Percentiles rank a stretch among this genome's conserved stretches.
Conservation (phyloP, 1,140 invertebrate species). For the Drosophila prosaltans region DNA sequence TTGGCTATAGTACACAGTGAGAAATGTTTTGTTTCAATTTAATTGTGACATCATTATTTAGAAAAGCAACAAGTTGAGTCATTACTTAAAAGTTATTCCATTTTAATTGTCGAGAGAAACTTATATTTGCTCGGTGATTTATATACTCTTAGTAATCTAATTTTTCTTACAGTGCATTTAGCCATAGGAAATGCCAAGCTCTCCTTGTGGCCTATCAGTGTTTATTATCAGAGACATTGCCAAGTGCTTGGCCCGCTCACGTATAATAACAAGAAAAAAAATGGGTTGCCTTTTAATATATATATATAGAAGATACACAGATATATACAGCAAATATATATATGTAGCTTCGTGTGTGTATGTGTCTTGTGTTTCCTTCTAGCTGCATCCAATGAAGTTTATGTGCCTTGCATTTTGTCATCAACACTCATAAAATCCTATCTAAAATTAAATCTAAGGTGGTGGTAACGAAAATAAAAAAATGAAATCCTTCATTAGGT, state of each 20-base stretch:
- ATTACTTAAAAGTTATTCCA: too few relatives aligned
- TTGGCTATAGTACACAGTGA: not conserved
- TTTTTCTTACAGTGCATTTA: not conserved
- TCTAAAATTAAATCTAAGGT: constrained; percentile 76
- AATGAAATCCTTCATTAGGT: constrained; percentile 30
- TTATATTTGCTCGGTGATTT: too few relatives aligned
- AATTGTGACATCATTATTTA: too few relatives aligned
- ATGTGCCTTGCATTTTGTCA: constrained; percentile 71
- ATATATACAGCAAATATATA: not conserved
- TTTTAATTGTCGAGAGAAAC: too few relatives aligned
- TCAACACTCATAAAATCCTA: constrained; percentile 63
- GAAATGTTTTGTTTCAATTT: not conserved
- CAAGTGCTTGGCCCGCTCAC: constrained; percentile 47
- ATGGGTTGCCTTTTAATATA: constrained; percentile 34
- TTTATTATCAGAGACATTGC: constrained; percentile 57
- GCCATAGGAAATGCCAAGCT: constrained; percentile 36
- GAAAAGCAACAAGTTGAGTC: too few relatives aligned
- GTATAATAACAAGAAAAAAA: constrained; percentile 40
- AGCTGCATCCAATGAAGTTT: constrained; percentile 38
- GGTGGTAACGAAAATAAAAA: constrained; percentile 44
- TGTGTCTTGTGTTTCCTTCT: constrained; percentile 25
- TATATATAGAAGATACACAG: not conserved
- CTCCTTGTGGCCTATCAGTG: constrained; percentile 42
- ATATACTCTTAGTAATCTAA: too few relatives aligned
- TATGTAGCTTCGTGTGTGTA: not conserved